Conservation (phyloP, 2,113 vertebrate genomes). For the Podocnemis expansa region DNA sequence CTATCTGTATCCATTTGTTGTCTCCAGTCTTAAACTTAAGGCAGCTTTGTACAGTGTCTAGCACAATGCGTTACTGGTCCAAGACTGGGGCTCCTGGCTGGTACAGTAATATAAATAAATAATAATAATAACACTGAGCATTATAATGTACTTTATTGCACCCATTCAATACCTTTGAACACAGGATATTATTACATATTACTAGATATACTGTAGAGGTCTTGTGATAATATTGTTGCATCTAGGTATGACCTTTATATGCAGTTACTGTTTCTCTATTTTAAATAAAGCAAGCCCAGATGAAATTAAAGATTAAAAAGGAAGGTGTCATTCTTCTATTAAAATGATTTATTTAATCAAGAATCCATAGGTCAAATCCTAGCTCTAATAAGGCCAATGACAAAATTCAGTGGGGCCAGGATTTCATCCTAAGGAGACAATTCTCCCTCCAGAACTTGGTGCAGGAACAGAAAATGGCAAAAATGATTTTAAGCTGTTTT, state of each 20-base stretch:
- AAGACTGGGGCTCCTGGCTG: neutral
- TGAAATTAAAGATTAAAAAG: neutral
- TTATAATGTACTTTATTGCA: neutral
- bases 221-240: neutral
- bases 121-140: neutral
- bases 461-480: too few relatives aligned
- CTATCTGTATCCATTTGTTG: neutral
- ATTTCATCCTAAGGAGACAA: too few relatives aligned
- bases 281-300: neutral
- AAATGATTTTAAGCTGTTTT: neutral
- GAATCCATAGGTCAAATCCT: too few relatives aligned
- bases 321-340: too few relatives aligned
- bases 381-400: too few relatives aligned
- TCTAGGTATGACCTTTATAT: neutral
- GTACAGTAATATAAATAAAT: neutral
- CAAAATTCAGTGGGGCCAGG: too few relatives aligned
- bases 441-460: too few relatives aligned
- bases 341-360: too few relatives aligned
- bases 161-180: neutral
- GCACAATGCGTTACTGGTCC: neutral
- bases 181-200: accelerated
- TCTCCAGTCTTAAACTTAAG: neutral
- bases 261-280: neutral
- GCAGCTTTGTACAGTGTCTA: neutral
- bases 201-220: neutral